Percentiles rank a stretch among this genome's conserved stretches.
These are phyloP conservation scores for Petrocephalus schoutedeni DNA, from an alignment of 2,797 vertebrate genomes.

Conservation along the genomic window DNA sequence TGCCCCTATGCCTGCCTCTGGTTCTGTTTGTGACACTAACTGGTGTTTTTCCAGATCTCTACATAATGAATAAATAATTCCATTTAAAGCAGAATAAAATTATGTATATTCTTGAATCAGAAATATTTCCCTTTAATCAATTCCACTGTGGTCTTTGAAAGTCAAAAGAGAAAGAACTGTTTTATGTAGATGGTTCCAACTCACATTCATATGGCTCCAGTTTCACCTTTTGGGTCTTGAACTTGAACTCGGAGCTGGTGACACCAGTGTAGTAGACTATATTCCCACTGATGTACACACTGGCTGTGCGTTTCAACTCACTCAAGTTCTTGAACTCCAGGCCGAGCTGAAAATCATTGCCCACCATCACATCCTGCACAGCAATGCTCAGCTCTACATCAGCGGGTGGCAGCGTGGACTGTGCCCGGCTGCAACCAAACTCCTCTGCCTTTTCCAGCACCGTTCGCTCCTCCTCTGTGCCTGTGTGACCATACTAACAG, in stretches of 20 bases:
- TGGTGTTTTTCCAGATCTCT: neutral
- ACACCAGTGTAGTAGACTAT: slow-evolving; percentile 90
- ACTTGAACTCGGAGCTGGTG: slow-evolving; percentile 72
- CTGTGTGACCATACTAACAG: slow-evolving; percentile 48
- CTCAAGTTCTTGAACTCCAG: slow-evolving; percentile 75
- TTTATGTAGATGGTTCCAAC: slow-evolving; percentile 26
- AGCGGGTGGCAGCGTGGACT: slow-evolving; percentile 27
- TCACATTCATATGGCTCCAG: slow-evolving; percentile 72
- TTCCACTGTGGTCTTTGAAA: neutral
- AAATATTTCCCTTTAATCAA: neutral
- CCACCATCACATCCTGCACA: slow-evolving; percentile 65
- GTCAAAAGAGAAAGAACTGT: neutral
- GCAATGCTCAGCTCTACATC: slow-evolving; percentile 76
- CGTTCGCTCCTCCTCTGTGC: slow-evolving; percentile 76
- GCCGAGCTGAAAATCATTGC: slow-evolving; percentile 71
- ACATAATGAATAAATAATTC: neutral
- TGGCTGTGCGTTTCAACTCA: slow-evolving; percentile 53
- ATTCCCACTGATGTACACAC: slow-evolving; percentile 72
- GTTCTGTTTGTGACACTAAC: neutral
- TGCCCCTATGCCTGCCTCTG: no score
- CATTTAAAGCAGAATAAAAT: neutral
- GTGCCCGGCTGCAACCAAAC: slow-evolving; percentile 71
- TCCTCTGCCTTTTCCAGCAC: slow-evolving; percentile 81
- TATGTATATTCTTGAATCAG: neutral
- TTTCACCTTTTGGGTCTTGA: slow-evolving; percentile 55